A percentile compares a stretch with the other conserved stretches of the same genome.
Conservation (phyloP, 2,113 vertebrate species). For the Meles meles region DNA sequence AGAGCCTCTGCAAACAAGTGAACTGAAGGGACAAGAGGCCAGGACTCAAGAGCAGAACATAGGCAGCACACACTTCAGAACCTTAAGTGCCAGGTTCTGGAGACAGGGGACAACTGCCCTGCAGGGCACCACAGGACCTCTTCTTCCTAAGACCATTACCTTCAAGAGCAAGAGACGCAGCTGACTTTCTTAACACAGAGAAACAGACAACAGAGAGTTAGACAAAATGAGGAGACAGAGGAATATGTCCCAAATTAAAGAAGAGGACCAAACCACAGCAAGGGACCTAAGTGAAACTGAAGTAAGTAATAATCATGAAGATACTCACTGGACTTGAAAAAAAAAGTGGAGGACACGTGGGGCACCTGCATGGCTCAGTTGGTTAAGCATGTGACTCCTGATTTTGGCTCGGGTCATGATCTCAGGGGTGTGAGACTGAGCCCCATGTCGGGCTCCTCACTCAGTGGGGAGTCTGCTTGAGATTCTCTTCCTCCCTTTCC, state of each 20-base stretch:
- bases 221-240: neutral
- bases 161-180: neutral
- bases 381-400: neutral
- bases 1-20: neutral
- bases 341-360: neutral
- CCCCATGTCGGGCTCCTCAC: neutral
- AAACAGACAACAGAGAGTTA: neutral
- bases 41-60: neutral
- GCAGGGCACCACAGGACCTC: neutral
- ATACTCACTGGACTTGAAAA: neutral
- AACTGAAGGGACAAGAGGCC: neutral
- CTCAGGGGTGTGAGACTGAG: neutral
- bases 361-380: neutral
- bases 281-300: neutral
- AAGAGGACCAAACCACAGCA: neutral
- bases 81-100: neutral
- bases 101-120: neutral
- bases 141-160: neutral
- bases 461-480: neutral
- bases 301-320: neutral
- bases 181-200: neutral
- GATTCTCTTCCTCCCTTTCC: neutral
- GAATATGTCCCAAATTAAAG: neutral
- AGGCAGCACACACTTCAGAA: neutral
- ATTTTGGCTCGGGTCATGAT: neutral